phyloP scores from a whole-genome alignment of 2,888 invertebrate genomes.

The Drosophila pseudotalamancana region DNA sequence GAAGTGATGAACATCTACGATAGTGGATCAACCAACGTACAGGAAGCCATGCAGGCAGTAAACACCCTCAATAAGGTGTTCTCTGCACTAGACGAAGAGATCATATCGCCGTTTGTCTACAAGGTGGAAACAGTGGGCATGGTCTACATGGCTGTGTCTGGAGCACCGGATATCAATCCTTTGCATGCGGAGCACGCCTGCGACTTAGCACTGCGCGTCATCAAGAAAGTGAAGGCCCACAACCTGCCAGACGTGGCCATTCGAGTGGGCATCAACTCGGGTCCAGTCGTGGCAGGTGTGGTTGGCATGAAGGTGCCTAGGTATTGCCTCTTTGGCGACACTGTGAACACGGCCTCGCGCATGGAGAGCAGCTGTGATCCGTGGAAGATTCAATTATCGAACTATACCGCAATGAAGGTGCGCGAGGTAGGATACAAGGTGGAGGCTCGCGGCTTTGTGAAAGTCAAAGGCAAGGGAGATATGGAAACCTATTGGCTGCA shows the following conservation, averaged over 20 bases:
- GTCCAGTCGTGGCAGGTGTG: constrained; percentile 94
- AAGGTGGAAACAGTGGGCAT: constrained; percentile 97
- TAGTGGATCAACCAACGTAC: constrained; percentile 80
- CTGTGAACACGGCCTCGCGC: constrained; percentile 95
- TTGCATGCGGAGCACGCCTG: constrained; percentile 91
- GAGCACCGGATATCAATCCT: constrained; percentile 91
- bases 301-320: constrained; percentile 93
- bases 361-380: constrained; percentile 91
- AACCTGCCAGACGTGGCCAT: constrained; percentile 88
- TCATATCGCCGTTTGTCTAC: constrained; percentile 93
- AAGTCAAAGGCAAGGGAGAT: constrained; percentile 95
- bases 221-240: constrained; percentile 88
- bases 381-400: constrained; percentile 91
- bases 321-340: constrained; percentile 95
- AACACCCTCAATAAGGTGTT: constrained; percentile 94
- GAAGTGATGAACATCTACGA: constrained; percentile 83
- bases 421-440: constrained; percentile 88
- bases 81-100: constrained; percentile 92
- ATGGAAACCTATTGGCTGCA: constrained; percentile 94
- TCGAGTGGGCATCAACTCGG: constrained; percentile 90
- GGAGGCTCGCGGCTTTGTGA: constrained; percentile 89
- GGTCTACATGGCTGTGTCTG: constrained; percentile 95
- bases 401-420: constrained; percentile 88
- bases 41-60: constrained; percentile 91
- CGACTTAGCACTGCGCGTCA: constrained; percentile 91